Conservation (phyloP, 2,888 invertebrate genomes). For the Lordiphosa andalusiaca region DNA sequence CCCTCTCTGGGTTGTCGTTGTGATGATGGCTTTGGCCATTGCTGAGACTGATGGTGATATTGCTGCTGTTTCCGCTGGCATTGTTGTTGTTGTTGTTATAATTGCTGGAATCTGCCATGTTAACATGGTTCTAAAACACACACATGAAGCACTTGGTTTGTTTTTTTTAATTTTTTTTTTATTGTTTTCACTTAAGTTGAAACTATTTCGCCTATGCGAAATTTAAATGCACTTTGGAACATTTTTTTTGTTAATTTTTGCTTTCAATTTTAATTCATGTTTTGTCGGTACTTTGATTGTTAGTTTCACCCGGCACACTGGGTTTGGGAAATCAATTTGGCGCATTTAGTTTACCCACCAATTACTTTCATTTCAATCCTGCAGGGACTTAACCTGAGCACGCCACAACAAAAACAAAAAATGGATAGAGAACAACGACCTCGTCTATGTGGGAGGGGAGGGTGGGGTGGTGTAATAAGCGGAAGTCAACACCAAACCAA, state of each 20-base stretch:
- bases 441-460: constrained; percentile 16
- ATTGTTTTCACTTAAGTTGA: constrained; percentile 6
- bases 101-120: constrained; percentile 54
- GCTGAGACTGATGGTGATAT: constrained; percentile 2
- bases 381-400: constrained; percentile 3
- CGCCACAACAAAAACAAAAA: not conserved
- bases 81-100: constrained; percentile 22
- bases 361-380: constrained; percentile 3
- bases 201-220: constrained; percentile 13
- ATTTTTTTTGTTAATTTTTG: constrained; percentile 22
- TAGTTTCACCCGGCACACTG: not conserved
- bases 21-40: constrained; percentile 3
- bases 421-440: constrained; percentile 29
- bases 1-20: not conserved
- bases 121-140: constrained; percentile 40
- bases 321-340: constrained; percentile 1
- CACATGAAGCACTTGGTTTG: not conserved
- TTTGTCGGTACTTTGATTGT: constrained; percentile 5
- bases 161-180: constrained; percentile 9
- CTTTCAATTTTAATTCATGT: not conserved
- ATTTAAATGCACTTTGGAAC: constrained; percentile 34
- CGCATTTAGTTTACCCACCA: constrained; percentile 3
- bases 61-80: constrained; percentile 5
- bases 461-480: constrained; percentile 2
- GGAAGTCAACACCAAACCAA: constrained; percentile 21